These are phyloP conservation scores for Charadrius vociferus DNA, from an alignment of 2,113 vertebrate species.

Conservation along the genomic window DNA sequence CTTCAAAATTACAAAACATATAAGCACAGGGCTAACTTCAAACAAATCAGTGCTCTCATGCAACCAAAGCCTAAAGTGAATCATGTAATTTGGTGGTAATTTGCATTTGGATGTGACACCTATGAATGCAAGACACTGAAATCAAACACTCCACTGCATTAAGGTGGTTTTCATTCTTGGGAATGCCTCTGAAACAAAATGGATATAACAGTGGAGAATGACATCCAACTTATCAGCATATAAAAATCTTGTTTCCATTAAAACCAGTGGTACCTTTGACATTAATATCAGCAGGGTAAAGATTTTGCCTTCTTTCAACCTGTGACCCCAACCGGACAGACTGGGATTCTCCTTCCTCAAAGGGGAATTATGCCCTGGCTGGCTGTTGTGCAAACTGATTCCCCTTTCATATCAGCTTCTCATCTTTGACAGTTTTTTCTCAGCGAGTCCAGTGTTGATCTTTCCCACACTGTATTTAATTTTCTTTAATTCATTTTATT, in stretches of 20 bases:
- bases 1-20: not conserved
- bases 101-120: not conserved
- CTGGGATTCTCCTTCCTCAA: fast-evolving
- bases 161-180: not conserved
- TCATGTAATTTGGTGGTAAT: not conserved
- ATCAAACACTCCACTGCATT: not conserved
- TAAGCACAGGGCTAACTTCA: not conserved
- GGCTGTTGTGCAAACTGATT: not conserved
- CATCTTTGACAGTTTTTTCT: not conserved
- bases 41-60: not conserved
- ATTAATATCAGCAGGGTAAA: not conserved
- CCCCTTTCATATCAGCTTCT: not conserved
- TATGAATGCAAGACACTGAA: not conserved
- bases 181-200: not conserved
- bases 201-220: not conserved
- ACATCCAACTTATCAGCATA: fast-evolving
- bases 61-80: fast-evolving
- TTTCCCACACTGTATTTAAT: not conserved
- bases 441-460: not conserved
- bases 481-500: not conserved
- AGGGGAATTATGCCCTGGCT: not conserved
- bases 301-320: not conserved
- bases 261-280: not conserved
- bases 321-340: not conserved
- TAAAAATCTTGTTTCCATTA: not conserved